phyloP scores from a whole-genome alignment of 2,113 vertebrate genomes.

The Sphyrna mokarran region DNA sequence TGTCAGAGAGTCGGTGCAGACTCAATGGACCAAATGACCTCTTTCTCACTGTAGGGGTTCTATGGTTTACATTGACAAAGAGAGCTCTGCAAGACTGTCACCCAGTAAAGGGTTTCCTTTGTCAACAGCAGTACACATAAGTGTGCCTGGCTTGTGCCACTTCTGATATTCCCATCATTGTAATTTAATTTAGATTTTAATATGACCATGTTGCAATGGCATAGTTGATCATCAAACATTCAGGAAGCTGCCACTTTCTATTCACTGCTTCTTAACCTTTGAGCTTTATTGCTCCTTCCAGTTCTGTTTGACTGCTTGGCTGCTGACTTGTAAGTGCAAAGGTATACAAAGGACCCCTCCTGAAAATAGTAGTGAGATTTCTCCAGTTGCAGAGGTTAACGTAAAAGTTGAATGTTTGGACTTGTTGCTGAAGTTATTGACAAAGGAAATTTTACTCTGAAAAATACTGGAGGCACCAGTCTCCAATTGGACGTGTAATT shows the following conservation, averaged over 20 bases:
- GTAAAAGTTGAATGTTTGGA: neutral
- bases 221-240: too few species aligned
- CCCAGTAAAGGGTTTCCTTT: neutral
- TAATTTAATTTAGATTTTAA: neutral
- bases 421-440: slow-evolving; percentile 3
- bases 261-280: neutral
- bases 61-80: neutral
- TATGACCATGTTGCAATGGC: neutral
- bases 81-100: neutral
- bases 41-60: too few species aligned
- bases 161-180: neutral
- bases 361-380: neutral
- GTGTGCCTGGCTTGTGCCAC: neutral
- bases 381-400: neutral
- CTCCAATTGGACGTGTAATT: slow-evolving; percentile 31
- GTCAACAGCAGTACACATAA: neutral
- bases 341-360: neutral
- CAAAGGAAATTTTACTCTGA: neutral
- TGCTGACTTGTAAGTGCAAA: neutral
- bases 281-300: neutral
- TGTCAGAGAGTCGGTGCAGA: too few species aligned
- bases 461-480: neutral
- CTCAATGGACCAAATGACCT: too few species aligned
- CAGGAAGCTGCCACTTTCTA: neutral
- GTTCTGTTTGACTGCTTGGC: neutral